Evolutionary conservation across 2,797 vertebrate genomes (phyloP).

Genomic region (Chromobotia macracanthus): DNA sequence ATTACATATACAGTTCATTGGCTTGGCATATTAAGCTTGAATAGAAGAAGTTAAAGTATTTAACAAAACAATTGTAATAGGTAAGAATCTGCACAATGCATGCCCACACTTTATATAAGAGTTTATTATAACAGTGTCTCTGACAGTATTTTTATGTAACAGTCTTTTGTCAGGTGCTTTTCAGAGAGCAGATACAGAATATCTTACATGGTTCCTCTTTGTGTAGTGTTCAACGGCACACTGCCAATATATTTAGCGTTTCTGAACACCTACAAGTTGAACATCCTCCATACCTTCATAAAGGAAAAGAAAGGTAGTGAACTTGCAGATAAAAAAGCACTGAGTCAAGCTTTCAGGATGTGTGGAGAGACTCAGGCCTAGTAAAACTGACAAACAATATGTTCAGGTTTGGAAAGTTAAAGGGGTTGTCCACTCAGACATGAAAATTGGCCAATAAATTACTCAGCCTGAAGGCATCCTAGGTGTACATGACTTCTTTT

Average conservation of each 20-base stretch:
- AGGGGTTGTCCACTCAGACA: not conserved
- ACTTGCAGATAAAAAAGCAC: conserved; percentile 19
- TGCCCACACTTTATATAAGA: conserved; percentile 46
- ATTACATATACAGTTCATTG: not conserved
- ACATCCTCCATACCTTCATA: conserved; percentile 21
- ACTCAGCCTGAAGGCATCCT: no score
- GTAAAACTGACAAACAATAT: conserved; percentile 24
- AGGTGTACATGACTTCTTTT: no score
- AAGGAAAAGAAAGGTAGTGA: conserved; percentile 10
- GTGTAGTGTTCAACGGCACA: not conserved
- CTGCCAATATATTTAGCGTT: conserved; percentile 15
- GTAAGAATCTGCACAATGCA: conserved; percentile 22
- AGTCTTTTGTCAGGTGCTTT: conserved; percentile 30
- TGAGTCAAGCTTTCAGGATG: conserved; percentile 8
- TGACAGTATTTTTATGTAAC: conserved; percentile 44
- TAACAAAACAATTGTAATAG: conserved; percentile 35
- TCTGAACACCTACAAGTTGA: conserved; percentile 16
- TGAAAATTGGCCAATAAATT: no score
- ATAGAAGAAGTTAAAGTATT: not conserved
- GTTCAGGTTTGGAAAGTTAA: conserved; percentile 18
- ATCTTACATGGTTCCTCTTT: conserved; percentile 1
- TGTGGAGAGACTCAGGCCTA: conserved; percentile 33
- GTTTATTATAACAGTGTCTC: conserved; percentile 7
- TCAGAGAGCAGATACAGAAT: conserved; percentile 18
- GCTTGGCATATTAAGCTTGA: not conserved